These are phyloP conservation scores for Aphaenogaster floridana DNA, from an alignment of 1,140 invertebrate species.

Conservation along the genomic window DNA sequence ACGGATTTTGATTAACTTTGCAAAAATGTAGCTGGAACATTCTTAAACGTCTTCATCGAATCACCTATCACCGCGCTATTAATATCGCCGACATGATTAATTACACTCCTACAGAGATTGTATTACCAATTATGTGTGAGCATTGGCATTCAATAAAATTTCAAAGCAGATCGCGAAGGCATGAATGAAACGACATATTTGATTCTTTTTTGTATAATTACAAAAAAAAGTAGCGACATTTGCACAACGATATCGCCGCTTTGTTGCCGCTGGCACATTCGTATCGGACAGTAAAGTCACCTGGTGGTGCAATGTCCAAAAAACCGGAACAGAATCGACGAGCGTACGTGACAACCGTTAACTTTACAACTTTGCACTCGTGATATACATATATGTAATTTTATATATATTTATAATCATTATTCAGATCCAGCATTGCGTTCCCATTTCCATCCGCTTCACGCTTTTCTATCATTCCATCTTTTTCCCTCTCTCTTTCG, in stretches of 20 bases:
- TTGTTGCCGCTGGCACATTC: constrained; percentile 40
- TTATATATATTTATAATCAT: constrained; percentile 13
- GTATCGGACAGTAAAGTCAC: constrained; percentile 30
- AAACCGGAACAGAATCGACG: constrained; percentile 51
- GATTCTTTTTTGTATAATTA: constrained; percentile 51
- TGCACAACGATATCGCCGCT: constrained; percentile 40
- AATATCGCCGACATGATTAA: not conserved
- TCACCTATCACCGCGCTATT: not conserved
- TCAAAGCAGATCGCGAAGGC: not conserved
- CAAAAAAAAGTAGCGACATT: constrained; percentile 47
- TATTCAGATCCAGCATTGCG: not conserved
- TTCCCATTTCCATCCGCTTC: not conserved
- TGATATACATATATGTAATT: not conserved
- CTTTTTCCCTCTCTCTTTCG: constrained; percentile 42
- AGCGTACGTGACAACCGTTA: constrained; percentile 43
- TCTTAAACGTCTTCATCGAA: constrained; percentile 7
- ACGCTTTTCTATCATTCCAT: not conserved
- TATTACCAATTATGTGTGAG: not conserved
- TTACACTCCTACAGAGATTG: not conserved
- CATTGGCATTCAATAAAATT: constrained; percentile 35
- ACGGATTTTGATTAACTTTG: constrained; percentile 11
- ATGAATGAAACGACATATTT: constrained; percentile 26
- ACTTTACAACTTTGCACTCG: constrained; percentile 58
- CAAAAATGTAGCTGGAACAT: not conserved
- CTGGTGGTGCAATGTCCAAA: constrained; percentile 35